A percentile compares a stretch with the other conserved stretches of the same genome.
Evolutionary conservation across 1,140 invertebrate genomes (phyloP).

Genomic region (Trichoplusia ni): DNA sequence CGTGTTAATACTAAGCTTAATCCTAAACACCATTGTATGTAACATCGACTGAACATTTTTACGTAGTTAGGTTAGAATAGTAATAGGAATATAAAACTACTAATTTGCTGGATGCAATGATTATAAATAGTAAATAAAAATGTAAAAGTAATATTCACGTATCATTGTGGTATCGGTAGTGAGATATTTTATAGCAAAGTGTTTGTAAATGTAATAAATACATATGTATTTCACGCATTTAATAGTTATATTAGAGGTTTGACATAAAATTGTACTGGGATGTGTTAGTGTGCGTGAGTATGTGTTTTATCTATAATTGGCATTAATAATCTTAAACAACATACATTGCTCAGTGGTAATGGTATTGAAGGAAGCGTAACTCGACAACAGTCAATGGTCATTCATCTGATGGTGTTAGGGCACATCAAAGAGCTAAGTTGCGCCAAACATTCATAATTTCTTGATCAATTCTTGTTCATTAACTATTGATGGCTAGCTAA

Average conservation of each 20-base stretch:
- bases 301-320: conserved; percentile 37
- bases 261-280: conserved; percentile 44
- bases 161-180: conserved; percentile 56
- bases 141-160: conserved; percentile 44
- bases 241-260: conserved; percentile 64
- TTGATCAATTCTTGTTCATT: no score
- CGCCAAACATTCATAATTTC: no score
- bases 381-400: neutral
- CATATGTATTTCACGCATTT: conserved; percentile 70
- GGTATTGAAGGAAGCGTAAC: neutral
- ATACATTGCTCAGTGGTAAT: neutral
- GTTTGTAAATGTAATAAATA: conserved; percentile 59
- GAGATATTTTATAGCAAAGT: conserved; percentile 57
- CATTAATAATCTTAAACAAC: conserved; percentile 15
- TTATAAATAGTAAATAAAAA: conserved; percentile 43
- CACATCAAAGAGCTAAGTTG: no score
- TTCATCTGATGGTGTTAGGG: no score
- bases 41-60: conserved; percentile 81
- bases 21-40: conserved; percentile 78
- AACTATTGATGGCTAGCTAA: no score
- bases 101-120: conserved; percentile 49
- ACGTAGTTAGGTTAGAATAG: conserved; percentile 70
- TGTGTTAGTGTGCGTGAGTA: conserved; percentile 70
- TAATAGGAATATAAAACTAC: conserved; percentile 48
- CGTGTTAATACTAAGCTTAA: conserved; percentile 57